These are phyloP conservation scores for Orthosia gothica DNA, from an alignment of 2,888 invertebrate species.

Conservation along the genomic window DNA sequence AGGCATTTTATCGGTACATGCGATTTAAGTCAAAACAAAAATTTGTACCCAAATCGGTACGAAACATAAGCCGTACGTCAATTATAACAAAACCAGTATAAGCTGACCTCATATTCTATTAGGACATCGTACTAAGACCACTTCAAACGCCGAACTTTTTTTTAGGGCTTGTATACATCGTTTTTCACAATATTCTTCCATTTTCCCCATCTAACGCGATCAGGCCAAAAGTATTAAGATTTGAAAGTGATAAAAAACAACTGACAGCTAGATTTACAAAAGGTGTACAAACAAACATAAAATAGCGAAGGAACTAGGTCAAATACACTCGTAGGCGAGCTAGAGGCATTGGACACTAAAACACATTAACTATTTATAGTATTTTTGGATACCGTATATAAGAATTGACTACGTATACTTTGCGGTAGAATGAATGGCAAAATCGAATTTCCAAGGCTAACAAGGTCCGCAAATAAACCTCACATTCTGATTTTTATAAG, in stretches of 20 bases:
- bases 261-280: background rate
- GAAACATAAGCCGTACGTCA: too few species aligned
- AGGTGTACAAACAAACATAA: conserved; percentile 12
- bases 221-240: background rate
- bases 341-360: conserved; percentile 10
- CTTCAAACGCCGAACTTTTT: too few species aligned
- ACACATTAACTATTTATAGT: conserved; percentile 9
- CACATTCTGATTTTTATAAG: background rate
- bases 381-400: conserved; percentile 15
- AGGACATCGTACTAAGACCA: too few species aligned
- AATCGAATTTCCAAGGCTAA: conserved; percentile 16
- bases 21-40: too few species aligned
- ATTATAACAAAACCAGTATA: too few species aligned
- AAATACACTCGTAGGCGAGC: conserved; percentile 20
- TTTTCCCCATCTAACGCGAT: background rate
- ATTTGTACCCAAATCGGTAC: too few species aligned
- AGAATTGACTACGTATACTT: background rate
- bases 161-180: too few species aligned
- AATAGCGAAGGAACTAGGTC: conserved; percentile 31
- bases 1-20: too few species aligned
- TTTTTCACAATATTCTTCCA: background rate
- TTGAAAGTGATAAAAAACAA: conserved; percentile 4
- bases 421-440: background rate
- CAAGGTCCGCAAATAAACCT: background rate
- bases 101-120: too few species aligned